Percentiles rank a stretch among this genome's conserved stretches.
Conservation (phyloP, 2,797 vertebrate genomes). For the Poecilia gillii region DNA sequence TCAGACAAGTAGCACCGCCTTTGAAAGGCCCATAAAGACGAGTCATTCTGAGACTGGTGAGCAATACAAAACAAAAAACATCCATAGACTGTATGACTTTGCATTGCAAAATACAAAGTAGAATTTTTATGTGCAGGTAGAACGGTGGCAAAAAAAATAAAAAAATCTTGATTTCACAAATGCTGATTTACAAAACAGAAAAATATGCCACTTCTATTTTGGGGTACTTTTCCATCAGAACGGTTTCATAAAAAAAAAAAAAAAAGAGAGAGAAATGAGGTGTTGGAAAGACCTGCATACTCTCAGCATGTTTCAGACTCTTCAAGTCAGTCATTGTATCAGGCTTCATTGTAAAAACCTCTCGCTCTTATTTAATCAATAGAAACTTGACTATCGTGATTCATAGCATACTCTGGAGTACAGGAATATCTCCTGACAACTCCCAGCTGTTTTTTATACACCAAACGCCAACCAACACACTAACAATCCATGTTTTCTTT, state of each 20-base stretch:
- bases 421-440: constrained; percentile 80
- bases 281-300: constrained; percentile 29
- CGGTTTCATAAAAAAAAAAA: constrained; percentile 27
- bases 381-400: constrained; percentile 77
- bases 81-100: constrained; percentile 2
- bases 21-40: constrained; percentile 61
- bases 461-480: constrained; percentile 25
- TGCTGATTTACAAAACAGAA: constrained; percentile 15
- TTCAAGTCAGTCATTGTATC: constrained; percentile 63
- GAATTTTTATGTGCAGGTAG: not conserved
- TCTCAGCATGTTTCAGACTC: constrained; percentile 59
- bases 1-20: constrained; percentile 69
- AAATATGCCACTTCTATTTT: constrained; percentile 14
- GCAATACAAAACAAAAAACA: constrained; percentile 42
- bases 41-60: constrained; percentile 53
- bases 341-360: constrained; percentile 78
- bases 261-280: constrained; percentile 14
- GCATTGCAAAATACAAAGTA: not conserved
- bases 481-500: constrained; percentile 25
- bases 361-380: constrained; percentile 83
- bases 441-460: constrained; percentile 53
- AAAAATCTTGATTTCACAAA: not conserved
- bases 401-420: constrained; percentile 74
- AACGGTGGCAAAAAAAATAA: not conserved
- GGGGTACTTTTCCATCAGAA: constrained; percentile 17